These are phyloP conservation scores for Dysidea cf. avara DNA, from an alignment of 37 sponge, comb jelly and placozoan genomes.

Conservation along the genomic window DNA sequence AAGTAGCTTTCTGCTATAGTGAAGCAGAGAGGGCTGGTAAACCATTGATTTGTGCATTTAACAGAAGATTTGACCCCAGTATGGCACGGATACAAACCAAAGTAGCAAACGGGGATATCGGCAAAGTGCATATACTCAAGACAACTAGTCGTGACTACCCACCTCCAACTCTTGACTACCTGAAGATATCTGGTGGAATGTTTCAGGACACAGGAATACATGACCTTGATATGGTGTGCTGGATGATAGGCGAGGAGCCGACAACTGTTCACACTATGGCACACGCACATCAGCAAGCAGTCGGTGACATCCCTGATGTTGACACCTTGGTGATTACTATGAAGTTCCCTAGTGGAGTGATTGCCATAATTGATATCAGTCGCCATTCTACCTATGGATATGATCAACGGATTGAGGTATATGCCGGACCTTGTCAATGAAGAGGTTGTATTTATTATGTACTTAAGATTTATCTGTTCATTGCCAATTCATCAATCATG, in stretches of 20 bases:
- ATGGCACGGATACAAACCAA: conserved; percentile 28
- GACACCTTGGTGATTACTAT: conserved; percentile 78
- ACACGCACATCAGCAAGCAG: conserved; percentile 39
- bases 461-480: too few relatives aligned
- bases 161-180: conserved; percentile 62
- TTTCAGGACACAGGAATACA: conserved; percentile 85
- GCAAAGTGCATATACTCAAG: conserved; percentile 63
- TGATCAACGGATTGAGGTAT: conserved; percentile 86
- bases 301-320: conserved; percentile 54
- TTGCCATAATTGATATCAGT: conserved; percentile 69
- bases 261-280: conserved; percentile 49
- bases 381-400: conserved; percentile 80
- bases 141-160: conserved; percentile 72
- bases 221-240: conserved; percentile 81
- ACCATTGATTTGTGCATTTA: conserved; percentile 82
- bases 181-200: conserved; percentile 76
- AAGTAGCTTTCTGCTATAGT: conserved; percentile 44
- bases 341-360: conserved; percentile 71
- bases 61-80: conserved; percentile 77
- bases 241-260: conserved; percentile 62
- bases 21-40: conserved; percentile 25
- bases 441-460: too few relatives aligned
- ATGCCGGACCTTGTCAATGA: too few relatives aligned
- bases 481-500: too few relatives aligned
- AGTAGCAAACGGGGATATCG: conserved; percentile 59